Evolutionary conservation across 2,797 vertebrate genomes (phyloP).

Genomic region (Babyrousa celebensis): DNA sequence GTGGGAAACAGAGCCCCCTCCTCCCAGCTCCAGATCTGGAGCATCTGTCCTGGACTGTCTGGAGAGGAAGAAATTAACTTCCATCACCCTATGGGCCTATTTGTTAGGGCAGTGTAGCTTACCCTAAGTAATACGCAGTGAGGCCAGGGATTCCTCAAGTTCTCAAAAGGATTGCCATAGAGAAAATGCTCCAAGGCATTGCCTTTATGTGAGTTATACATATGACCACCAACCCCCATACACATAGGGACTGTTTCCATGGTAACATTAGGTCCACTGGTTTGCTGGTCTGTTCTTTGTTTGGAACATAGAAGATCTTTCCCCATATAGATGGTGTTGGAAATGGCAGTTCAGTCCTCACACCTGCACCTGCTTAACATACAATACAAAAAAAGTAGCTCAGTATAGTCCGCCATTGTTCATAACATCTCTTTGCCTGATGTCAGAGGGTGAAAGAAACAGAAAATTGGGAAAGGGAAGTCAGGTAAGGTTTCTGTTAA

Average conservation of each 20-base stretch:
- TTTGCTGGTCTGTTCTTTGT: conserved; percentile 39
- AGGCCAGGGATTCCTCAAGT: not conserved
- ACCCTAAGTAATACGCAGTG: not conserved
- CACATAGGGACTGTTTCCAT: conserved; percentile 40
- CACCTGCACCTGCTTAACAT: not conserved
- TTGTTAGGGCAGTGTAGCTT: too few relatives aligned
- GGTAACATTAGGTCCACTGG: not conserved
- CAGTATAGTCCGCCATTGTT: not conserved
- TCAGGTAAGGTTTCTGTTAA: not conserved
- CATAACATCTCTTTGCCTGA: not conserved
- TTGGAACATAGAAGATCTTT: conserved; percentile 10
- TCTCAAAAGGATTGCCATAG: not conserved
- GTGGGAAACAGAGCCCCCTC: not conserved
- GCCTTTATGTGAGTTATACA: not conserved
- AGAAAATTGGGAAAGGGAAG: conserved; percentile 42
- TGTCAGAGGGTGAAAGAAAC: not conserved
- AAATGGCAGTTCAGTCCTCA: not conserved
- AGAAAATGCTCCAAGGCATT: not conserved
- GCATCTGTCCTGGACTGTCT: not conserved
- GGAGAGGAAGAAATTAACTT: not conserved
- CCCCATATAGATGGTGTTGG: not conserved
- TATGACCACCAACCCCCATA: not conserved
- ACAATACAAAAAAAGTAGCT: not conserved
- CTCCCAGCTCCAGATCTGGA: not conserved
- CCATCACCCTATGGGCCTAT: not conserved